Evolutionary conservation across 2,797 vertebrate species (phyloP), one percentile per base, ranked within the genome.

Genomic region (Acomys russatus): DNA sequence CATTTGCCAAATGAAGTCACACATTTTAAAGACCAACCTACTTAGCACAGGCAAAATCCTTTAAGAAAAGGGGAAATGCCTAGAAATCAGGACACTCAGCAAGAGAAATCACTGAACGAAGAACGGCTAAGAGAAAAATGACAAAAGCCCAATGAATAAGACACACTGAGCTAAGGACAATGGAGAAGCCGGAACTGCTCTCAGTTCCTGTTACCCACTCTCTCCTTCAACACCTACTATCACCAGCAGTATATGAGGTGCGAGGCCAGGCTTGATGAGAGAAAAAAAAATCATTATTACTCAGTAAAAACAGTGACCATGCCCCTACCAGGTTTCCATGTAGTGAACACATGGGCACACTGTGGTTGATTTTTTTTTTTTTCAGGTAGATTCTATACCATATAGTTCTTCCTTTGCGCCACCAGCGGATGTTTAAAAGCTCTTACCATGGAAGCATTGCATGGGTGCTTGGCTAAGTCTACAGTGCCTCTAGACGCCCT

Each of bases 391-490:
- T 51, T 90, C 88, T 35, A 35, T 33, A 59, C 14, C 20, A 77
- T 0, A 70, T 0, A 68, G 64, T 73, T 88, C 85, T 68, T 86
- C 28, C 18, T 49, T 18, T 22, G 61, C 71, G 33, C 33, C 83
- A 73, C 3, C 28, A 78, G 73, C 1, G 2, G 6, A 6, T 15
- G 79, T 17, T 33, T 23, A 7, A 35, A 25, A 2, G 11, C 61
- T 35, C 38, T 66, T 51, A 90, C 88, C 88, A 90, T 90, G 1
- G 88, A 77, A 8, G 97, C 98, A 98, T 99, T 99, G 94, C 99
- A 99, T 1, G 99, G 99, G 68, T 99, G 99, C 98, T 99, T 99
- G 17, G 99, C 99, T 97, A 99, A 98, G 94, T 99, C 99, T 0
- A 99, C 98, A 87, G 99, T 98, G 51, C 99, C 99, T 95, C 99